These are phyloP conservation scores for Brachionus koreanus DNA, from an alignment of 1,140 invertebrate species.

Conservation along the genomic window DNA sequence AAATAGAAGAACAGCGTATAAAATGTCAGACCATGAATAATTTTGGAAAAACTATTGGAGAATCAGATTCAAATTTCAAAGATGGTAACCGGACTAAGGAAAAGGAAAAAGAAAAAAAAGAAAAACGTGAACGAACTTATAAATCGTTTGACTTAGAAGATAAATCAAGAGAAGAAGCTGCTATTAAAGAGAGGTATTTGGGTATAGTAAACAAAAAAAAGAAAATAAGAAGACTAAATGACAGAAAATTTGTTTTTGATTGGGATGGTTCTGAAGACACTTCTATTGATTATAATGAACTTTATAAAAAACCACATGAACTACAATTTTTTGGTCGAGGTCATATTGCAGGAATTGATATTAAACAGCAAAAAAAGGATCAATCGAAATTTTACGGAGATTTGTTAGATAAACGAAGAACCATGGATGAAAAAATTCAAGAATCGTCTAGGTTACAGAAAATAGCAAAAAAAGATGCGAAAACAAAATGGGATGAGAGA, in stretches of 20 bases:
- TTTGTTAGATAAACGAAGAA: slow-evolving; percentile 85
- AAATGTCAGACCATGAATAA: slow-evolving; percentile 70
- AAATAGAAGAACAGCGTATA: slow-evolving; percentile 68
- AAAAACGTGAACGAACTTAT: slow-evolving; percentile 49
- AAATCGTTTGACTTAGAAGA: slow-evolving; percentile 18
- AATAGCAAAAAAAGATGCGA: slow-evolving; percentile 89
- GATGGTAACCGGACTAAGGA: slow-evolving; percentile 52
- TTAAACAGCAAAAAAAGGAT: slow-evolving; percentile 87
- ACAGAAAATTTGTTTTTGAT: slow-evolving; percentile 99
- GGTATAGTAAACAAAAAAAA: slow-evolving; percentile 87
- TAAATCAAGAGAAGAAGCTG: slow-evolving; percentile 17
- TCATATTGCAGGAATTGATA: slow-evolving; percentile 92
- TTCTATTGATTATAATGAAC: slow-evolving; percentile 89
- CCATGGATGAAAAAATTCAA: slow-evolving; percentile 93
- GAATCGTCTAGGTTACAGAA: slow-evolving; percentile 90
- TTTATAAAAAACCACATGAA: slow-evolving; percentile 93
- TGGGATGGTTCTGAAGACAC: slow-evolving; percentile 99
- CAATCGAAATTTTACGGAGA: slow-evolving; percentile 97
- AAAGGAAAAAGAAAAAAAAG: slow-evolving; percentile 50
- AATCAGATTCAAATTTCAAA: slow-evolving; percentile 51
- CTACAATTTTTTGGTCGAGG: slow-evolving; percentile 95
- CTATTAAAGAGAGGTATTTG: slow-evolving; percentile 75
- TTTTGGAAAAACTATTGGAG: slow-evolving; percentile 63
- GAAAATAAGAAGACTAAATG: slow-evolving; percentile 80
- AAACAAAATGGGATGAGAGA: slow-evolving; percentile 96